Base-by-base conservation (phyloP, 2,797 vertebrate species). In the Sebastes hubbsi region DNA sequence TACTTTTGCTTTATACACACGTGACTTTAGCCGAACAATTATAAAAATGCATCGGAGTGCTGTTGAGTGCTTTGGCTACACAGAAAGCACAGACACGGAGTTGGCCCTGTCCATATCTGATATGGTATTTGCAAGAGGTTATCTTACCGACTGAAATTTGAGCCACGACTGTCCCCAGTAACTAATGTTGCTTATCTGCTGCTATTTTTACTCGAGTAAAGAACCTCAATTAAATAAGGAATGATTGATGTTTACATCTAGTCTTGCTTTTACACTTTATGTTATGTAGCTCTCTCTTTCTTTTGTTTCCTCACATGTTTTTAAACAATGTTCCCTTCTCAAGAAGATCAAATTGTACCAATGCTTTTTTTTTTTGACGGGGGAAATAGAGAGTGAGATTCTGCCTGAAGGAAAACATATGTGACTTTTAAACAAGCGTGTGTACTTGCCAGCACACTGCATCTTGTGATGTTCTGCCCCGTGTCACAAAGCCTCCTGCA, bases 151-250 rank as follows among this genome's bases (percentile, higher is more conserved):
- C 34, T 49, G 82, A 81, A 68, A 89, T 52, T 0, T 56, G 75
- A 87, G 68, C 52, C 29, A 27, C 0, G 11, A 14, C 58, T 64
- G 55, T 83, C 52, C 29, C 24, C 66, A 67, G 32, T 75, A 79
- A 77, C 16, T 49, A 49, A 18, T 49, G 72, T 49, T 72, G 58
- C 55, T 54, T 46, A 75, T 72, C 62, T 58, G 46, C 42, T 72
- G 61, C 69, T 87, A 77, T 81, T 83, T 77, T 81, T 75, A 78
- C 14, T 59, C 3, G 0, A 30, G 60, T 66, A 49, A 75, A 73
- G 42, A n/a, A 80, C 5, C 59, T 62, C 3, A 75, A 24, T 81
- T 20, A 58, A 66, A 80, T 82, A 49, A 66, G 30, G 22, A 79
- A 75, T 16, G 68, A 75, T 8, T 65, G 59, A 73, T 76, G 79